Conservation (phyloP, 2,888 invertebrate species). For the Chironomus riparius region DNA sequence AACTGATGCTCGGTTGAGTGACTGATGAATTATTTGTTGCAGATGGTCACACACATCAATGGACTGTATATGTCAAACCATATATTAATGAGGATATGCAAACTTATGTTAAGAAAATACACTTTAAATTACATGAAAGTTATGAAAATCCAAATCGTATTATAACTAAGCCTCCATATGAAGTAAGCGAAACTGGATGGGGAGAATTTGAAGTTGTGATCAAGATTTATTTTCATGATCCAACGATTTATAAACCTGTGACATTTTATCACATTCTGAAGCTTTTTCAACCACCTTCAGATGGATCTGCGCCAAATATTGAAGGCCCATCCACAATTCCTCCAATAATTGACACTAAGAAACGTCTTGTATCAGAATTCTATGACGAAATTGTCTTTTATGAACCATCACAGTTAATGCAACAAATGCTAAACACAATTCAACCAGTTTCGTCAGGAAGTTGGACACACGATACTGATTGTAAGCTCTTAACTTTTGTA, state of each 20-base stretch:
- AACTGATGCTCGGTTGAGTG: not conserved
- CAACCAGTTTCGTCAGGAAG: constrained; percentile 62
- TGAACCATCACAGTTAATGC: constrained; percentile 84
- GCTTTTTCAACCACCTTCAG: constrained; percentile 73
- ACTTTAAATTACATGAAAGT: constrained; percentile 96
- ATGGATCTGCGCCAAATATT: constrained; percentile 35
- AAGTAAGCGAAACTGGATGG: constrained; percentile 98
- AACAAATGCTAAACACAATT: constrained; percentile 69
- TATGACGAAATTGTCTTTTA: constrained; percentile 95
- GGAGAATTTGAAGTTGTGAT: constrained; percentile 99
- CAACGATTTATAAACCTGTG: constrained; percentile 66
- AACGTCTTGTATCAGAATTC: constrained; percentile 78
- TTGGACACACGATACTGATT: constrained; percentile 82
- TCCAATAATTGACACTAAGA: constrained; percentile 47
- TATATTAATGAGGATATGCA: constrained; percentile 92
- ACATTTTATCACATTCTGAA: constrained; percentile 92
- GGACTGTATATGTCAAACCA: constrained; percentile 95
- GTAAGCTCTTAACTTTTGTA: constrained; percentile 59
- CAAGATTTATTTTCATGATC: constrained; percentile 94
- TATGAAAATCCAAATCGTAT: constrained; percentile 91
- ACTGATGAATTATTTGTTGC: not conserved
- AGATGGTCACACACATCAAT: constrained; percentile 97
- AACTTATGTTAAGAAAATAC: constrained; percentile 86
- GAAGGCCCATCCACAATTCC: constrained; percentile 32
- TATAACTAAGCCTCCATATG: constrained; percentile 90